phyloP scores from a whole-genome alignment of 1,140 invertebrate genomes.

The Pentalonia nigronervosa region DNA sequence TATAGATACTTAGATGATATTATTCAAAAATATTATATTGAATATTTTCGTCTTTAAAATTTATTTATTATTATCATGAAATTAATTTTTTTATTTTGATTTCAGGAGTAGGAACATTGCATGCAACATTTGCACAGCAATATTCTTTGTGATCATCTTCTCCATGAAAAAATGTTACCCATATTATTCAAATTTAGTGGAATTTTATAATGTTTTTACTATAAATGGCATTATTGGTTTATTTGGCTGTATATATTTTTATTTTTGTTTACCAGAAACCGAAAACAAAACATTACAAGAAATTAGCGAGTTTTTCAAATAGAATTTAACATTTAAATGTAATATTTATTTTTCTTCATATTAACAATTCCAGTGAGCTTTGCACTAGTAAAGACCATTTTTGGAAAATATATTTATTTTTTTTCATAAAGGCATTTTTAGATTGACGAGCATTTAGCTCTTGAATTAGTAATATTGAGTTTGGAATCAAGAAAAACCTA shows the following conservation, averaged over 20 bases:
- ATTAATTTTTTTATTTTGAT: background rate
- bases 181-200: slow-evolving; percentile 8
- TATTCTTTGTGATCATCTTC: slow-evolving; percentile 59
- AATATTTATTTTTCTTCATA: no score
- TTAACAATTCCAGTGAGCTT: no score
- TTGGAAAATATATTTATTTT: no score
- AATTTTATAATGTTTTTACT: slow-evolving; percentile 58
- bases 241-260: slow-evolving; percentile 59
- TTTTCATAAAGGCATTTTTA: no score
- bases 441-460: no score
- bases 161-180: slow-evolving; percentile 59
- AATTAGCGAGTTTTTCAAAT: slow-evolving; percentile 59
- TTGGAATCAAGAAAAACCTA: no score
- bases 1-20: no score
- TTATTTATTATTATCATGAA: no score
- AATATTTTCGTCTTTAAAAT: no score
- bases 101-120: slow-evolving; percentile 57
- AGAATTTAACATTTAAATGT: background rate
- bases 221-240: slow-evolving; percentile 59
- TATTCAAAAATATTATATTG: no score
- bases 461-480: no score
- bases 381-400: no score
- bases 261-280: slow-evolving; percentile 60
- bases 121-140: slow-evolving; percentile 57
- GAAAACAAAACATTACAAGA: slow-evolving; percentile 60